Evolutionary conservation across 2,888 invertebrate genomes (phyloP).

Genomic region (Aplocera efformata): DNA sequence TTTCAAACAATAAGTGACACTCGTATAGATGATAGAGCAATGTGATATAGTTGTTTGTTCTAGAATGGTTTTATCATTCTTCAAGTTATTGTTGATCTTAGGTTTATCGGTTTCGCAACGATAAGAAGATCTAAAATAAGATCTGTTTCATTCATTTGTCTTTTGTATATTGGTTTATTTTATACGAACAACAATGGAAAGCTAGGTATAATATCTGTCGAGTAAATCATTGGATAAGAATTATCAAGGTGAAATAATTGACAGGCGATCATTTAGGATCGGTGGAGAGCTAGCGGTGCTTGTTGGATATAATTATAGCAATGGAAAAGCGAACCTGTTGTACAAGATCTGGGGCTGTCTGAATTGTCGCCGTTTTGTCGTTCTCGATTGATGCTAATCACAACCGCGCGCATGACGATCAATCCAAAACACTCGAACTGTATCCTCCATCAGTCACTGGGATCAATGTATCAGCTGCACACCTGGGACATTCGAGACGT

Average conservation of each 20-base stretch:
- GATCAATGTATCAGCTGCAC: slow-evolving; percentile 40
- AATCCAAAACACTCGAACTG: slow-evolving; percentile 47
- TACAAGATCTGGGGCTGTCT: slow-evolving; percentile 60
- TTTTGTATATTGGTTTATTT: too few relatives aligned
- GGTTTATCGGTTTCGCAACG: slow-evolving; percentile 31
- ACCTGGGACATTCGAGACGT: slow-evolving; percentile 47
- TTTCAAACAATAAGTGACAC: not conserved
- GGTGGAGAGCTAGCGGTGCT: slow-evolving; percentile 28
- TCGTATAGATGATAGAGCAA: not conserved
- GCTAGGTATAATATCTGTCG: too few relatives aligned
- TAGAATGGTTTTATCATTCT: not conserved
- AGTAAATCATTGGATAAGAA: slow-evolving; percentile 38
- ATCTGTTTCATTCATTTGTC: not conserved
- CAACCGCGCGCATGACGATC: slow-evolving; percentile 67
- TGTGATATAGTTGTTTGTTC: not conserved
- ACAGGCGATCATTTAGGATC: slow-evolving; percentile 30
- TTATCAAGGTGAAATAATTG: slow-evolving; percentile 21
- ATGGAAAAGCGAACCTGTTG: slow-evolving; percentile 58
- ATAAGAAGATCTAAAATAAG: slow-evolving; percentile 28
- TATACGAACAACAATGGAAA: too few relatives aligned
- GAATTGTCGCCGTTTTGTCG: slow-evolving; percentile 71
- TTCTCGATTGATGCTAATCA: slow-evolving; percentile 56
- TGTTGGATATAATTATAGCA: not conserved
- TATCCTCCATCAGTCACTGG: slow-evolving; percentile 70
- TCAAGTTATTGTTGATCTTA: slow-evolving; percentile 4